Conservation (phyloP, 2,888 invertebrate species). For the Hyposoter dolosus region DNA sequence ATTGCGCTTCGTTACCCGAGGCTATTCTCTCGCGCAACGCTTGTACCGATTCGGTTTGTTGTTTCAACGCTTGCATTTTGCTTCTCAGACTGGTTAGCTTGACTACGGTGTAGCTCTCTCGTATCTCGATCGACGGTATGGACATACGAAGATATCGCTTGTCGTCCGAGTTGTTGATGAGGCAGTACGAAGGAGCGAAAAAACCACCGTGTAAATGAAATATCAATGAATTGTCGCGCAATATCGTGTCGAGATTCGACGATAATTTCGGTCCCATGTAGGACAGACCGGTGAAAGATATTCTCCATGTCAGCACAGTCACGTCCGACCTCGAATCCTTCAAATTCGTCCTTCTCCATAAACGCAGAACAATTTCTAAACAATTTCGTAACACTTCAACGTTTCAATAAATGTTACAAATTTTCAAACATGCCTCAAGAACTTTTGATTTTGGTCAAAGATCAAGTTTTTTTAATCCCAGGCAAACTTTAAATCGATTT, state of each 20-base stretch:
- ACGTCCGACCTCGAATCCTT: conserved; percentile 85
- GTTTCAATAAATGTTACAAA: too few species aligned
- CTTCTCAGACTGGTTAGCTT: conserved; percentile 87
- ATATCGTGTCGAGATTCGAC: conserved; percentile 88
- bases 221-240: conserved; percentile 91
- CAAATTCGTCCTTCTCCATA: conserved; percentile 80
- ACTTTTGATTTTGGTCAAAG: too few species aligned
- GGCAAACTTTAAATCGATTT: too few species aligned
- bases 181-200: conserved; percentile 88
- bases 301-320: conserved; percentile 92
- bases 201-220: conserved; percentile 95
- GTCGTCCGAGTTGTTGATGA: conserved; percentile 80
- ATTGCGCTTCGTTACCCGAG: conserved; percentile 82
- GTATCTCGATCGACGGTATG: conserved; percentile 86
- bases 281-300: conserved; percentile 93
- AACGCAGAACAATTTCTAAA: conserved; percentile 81
- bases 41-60: conserved; percentile 87
- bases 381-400: conserved; percentile 36
- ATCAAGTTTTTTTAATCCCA: too few species aligned
- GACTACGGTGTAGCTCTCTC: conserved; percentile 90
- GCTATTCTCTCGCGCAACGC: conserved; percentile 84
- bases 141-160: conserved; percentile 81
- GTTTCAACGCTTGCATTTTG: conserved; percentile 88
- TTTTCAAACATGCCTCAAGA: too few species aligned
- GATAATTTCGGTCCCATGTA: conserved; percentile 90